Evolutionary conservation across 2,888 invertebrate species (phyloP).

Genomic region (Lochmaea capreae): DNA sequence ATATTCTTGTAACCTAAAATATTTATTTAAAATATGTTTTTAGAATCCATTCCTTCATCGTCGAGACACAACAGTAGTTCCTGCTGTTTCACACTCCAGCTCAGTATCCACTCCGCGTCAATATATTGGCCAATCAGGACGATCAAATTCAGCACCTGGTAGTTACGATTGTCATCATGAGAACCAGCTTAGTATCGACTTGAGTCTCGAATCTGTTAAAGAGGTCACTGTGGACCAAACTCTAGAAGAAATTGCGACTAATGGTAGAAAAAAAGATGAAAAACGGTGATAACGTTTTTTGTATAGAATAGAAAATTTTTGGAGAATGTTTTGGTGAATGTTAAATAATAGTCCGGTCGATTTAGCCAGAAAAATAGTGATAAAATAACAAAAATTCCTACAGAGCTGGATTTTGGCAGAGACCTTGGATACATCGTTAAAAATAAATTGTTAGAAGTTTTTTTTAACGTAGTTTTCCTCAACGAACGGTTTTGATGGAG

Average conservation of each 20-base stretch:
- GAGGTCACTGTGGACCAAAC: slow-evolving; percentile 53
- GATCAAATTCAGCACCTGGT: slow-evolving; percentile 83
- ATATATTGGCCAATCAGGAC: slow-evolving; percentile 67
- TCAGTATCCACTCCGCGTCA: slow-evolving; percentile 55
- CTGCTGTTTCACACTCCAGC: slow-evolving; percentile 52
- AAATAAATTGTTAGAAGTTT: no score
- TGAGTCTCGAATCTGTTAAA: slow-evolving; percentile 59
- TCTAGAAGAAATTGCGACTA: slow-evolving; percentile 26
- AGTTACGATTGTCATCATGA: slow-evolving; percentile 67
- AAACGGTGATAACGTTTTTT: slow-evolving; percentile 40
- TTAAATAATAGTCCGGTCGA: neutral
- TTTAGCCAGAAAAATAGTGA: no score
- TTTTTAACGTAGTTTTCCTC: no score
- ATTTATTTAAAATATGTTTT: slow-evolving; percentile 41
- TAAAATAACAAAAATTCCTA: no score
- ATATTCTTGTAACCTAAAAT: neutral
- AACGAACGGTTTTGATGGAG: no score
- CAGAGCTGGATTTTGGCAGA: no score
- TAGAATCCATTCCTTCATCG: slow-evolving; percentile 72
- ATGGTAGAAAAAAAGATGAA: slow-evolving; percentile 14
- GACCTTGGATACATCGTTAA: no score
- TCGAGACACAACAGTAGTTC: slow-evolving; percentile 55
- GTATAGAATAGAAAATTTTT: slow-evolving; percentile 10
- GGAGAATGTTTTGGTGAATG: slow-evolving; percentile 13
- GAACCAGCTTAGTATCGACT: slow-evolving; percentile 55